A percentile compares a stretch with the other conserved stretches of the same genome.
phyloP scores from a whole-genome alignment of 2,113 vertebrate species.

The Alces alces region DNA sequence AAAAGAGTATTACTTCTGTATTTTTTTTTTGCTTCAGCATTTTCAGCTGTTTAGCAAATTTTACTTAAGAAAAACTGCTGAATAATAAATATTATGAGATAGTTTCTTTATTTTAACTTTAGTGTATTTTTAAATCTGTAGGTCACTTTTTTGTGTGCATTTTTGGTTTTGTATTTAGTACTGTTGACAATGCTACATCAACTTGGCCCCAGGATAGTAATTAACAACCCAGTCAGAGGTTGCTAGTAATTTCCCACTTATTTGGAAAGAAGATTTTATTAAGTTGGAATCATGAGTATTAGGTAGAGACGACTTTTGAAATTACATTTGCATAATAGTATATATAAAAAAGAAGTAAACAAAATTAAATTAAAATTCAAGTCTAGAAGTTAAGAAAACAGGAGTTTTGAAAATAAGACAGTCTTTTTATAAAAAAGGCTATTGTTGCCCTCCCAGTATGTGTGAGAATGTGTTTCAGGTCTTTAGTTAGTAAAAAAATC shows the following conservation, averaged over 20 bases:
- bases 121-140: not conserved
- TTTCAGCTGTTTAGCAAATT: constrained; percentile 65
- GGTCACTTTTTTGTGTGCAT: not conserved
- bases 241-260: constrained; percentile 77
- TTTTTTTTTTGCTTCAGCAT: not conserved
- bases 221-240: constrained; percentile 80
- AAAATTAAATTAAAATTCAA: constrained; percentile 22
- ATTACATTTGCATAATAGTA: not conserved
- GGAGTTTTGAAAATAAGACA: not conserved
- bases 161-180: constrained; percentile 70
- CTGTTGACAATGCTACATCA: constrained; percentile 71
- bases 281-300: constrained; percentile 67
- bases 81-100: constrained; percentile 64
- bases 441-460: not conserved
- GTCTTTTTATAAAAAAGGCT: not conserved
- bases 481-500: not conserved
- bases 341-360: not conserved
- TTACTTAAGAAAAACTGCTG: constrained; percentile 67
- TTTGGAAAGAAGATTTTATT: constrained; percentile 73
- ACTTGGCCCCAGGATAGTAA: constrained; percentile 79
- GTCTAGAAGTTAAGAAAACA: not conserved
- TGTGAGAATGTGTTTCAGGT: not conserved
- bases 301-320: constrained; percentile 45
- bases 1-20: not conserved
- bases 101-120: constrained; percentile 15